Evolutionary conservation across 2,113 vertebrate genomes (phyloP).

Genomic region (Laticauda colubrina): DNA sequence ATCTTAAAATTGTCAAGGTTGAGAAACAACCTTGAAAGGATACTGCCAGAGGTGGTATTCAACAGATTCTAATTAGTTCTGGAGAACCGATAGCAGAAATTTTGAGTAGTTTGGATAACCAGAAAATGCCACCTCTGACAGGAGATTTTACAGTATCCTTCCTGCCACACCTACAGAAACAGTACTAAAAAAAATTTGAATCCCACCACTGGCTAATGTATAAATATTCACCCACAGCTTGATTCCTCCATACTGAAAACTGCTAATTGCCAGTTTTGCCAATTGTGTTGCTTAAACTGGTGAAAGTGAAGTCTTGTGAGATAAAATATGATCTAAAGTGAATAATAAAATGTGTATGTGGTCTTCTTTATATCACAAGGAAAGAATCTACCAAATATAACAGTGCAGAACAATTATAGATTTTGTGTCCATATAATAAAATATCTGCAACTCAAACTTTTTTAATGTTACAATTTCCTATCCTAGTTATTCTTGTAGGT

Average conservation of each 20-base stretch:
- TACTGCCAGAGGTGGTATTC: neutral
- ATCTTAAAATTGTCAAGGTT: too few species aligned
- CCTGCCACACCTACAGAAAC: too few species aligned
- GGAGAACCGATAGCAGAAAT: too few species aligned
- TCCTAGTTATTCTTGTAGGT: neutral
- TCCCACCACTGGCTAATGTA: neutral
- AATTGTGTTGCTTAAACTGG: too few species aligned
- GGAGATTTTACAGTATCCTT: too few species aligned
- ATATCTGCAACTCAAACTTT: neutral
- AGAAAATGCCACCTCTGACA: too few species aligned
- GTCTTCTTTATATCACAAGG: neutral
- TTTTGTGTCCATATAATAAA: neutral
- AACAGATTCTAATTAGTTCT: too few species aligned
- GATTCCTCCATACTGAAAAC: constrained; percentile 10
- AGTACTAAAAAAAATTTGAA: too few species aligned
- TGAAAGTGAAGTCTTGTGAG: neutral
- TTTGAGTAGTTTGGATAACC: too few species aligned
- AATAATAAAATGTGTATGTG: neutral
- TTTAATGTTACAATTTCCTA: neutral
- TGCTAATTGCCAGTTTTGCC: neutral
- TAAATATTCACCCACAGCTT: neutral
- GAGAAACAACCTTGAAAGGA: neutral
- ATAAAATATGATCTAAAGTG: neutral
- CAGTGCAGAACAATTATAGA: neutral
- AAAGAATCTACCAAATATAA: neutral